Evolutionary conservation across 2,888 invertebrate species (phyloP), one percentile per base, ranked within the genome.

Genomic region (Leptinotarsa haldemani): DNA sequence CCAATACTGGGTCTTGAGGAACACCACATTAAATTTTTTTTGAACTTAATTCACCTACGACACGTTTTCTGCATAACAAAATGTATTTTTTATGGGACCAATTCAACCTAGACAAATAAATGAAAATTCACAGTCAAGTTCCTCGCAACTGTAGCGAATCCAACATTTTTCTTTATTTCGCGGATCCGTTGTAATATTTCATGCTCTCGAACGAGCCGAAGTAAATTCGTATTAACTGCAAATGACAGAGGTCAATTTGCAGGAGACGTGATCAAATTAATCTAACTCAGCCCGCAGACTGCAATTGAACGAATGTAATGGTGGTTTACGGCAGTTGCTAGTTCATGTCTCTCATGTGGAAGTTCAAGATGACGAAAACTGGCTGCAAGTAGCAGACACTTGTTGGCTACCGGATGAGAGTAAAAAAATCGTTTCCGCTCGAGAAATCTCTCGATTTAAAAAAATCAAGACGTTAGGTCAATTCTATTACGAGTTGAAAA

Each of bases 191-290:
- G 12, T 30, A 7, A 61, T 61, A 30, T 30, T 61, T 61, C 61
- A 61, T 61, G 18, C 25, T n/a, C 16, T 40, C 30, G 61, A 61
- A 30, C 25, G 61, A 61, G 25, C 30, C 61, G n/a, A n/a, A 61
- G 25, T 61, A 61, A 61, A 61, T 40, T 61, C 61, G 61, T n/a
- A 30, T 61, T 40, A 61, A 61, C 25, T 61, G 61, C 61, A 40
- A 61, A 30, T 61, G 61, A 61, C 61, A 61, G 61, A 61, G 61
- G 61, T 61, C 61, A 61, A 61, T 61, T 61, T 61, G 61, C 40
- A 15, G 16, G 30, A 40, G 61, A 61, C 61, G 61, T 61, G 61
- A 61, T 61, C 61, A 40, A 61, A 61, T 61, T 61, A 61, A 61
- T 61, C 40, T 61, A 61, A 61, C 61, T 61, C 61, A 30, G n/a